These are phyloP conservation scores for Gryllus bimaculatus DNA, from an alignment of 1,140 invertebrate species.

Conservation along the genomic window DNA sequence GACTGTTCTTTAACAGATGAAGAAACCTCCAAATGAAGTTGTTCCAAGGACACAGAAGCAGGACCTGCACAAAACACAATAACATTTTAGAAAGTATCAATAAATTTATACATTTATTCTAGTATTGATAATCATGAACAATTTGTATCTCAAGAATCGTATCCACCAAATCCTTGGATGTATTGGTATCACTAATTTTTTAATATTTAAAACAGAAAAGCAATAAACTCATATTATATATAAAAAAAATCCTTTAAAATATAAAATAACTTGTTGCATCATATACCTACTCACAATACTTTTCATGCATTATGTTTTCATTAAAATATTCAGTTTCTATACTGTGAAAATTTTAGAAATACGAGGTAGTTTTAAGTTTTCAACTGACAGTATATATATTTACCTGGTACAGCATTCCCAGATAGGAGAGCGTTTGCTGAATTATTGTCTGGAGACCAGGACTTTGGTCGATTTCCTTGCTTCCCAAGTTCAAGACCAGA, in stretches of 20 bases:
- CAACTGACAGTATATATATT: neutral
- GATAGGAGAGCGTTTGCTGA: slow-evolving; percentile 28
- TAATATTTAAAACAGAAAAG: too few relatives aligned
- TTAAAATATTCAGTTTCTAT: neutral
- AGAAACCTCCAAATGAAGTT: slow-evolving; percentile 34
- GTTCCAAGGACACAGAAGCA: slow-evolving; percentile 40
- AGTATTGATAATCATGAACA: too few relatives aligned
- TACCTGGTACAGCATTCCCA: slow-evolving; percentile 29
- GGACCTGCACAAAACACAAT: slow-evolving; percentile 30
- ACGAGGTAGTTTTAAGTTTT: neutral
- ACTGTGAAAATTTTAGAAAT: too few relatives aligned
- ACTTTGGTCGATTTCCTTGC: slow-evolving; percentile 52
- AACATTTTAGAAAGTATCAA: neutral
- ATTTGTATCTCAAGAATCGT: too few relatives aligned
- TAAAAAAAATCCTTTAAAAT: slow-evolving; percentile 12
- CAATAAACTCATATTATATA: neutral
- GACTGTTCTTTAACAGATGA: slow-evolving; percentile 11
- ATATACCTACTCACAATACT: neutral
- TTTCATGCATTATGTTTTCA: neutral
- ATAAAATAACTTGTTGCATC: neutral
- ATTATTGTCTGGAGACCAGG: slow-evolving; percentile 68
- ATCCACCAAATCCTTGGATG: too few relatives aligned
- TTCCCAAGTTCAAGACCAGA: slow-evolving; percentile 25
- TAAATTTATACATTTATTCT: too few relatives aligned
- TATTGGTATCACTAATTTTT: too few relatives aligned